A percentile compares a stretch with the other conserved stretches of the same genome.
phyloP scores from a whole-genome alignment of 2,888 invertebrate genomes.

The Zelleria hepariella region DNA sequence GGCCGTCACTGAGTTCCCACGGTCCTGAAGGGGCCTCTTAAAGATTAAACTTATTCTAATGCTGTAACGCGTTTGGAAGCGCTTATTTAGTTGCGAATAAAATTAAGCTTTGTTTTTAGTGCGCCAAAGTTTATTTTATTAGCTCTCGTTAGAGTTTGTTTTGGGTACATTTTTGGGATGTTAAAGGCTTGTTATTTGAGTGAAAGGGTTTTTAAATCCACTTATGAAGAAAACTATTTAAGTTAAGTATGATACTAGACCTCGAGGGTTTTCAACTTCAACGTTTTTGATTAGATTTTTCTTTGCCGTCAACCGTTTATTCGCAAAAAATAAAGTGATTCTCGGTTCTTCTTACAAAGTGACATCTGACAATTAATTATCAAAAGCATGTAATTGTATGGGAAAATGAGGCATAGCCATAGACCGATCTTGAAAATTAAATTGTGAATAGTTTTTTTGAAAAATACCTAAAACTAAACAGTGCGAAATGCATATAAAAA shows the following conservation, averaged over 20 bases:
- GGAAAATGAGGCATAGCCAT: too few relatives aligned
- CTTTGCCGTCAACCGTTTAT: not conserved
- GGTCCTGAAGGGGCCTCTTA: too few relatives aligned
- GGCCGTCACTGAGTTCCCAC: too few relatives aligned
- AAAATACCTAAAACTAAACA: too few relatives aligned
- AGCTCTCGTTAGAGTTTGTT: not conserved
- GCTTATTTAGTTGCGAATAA: not conserved
- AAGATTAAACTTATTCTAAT: constrained; percentile 37
- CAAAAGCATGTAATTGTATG: too few relatives aligned
- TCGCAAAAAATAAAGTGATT: too few relatives aligned
- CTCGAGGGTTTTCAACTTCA: not conserved
- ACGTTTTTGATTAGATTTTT: not conserved
- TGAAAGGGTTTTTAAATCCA: not conserved
- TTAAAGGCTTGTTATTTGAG: not conserved
- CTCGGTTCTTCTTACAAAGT: too few relatives aligned
- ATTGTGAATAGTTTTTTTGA: too few relatives aligned
- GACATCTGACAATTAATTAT: too few relatives aligned
- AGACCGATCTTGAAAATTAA: too few relatives aligned
- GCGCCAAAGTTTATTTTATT: not conserved
- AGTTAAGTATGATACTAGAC: not conserved
- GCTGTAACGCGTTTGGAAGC: not conserved
- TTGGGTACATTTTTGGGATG: not conserved
- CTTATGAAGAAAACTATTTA: not conserved
- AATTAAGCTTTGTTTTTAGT: not conserved
- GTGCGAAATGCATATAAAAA: too few relatives aligned